phyloP scores from a whole-genome alignment of 1,140 invertebrate genomes.

The Drosophila busckii region DNA sequence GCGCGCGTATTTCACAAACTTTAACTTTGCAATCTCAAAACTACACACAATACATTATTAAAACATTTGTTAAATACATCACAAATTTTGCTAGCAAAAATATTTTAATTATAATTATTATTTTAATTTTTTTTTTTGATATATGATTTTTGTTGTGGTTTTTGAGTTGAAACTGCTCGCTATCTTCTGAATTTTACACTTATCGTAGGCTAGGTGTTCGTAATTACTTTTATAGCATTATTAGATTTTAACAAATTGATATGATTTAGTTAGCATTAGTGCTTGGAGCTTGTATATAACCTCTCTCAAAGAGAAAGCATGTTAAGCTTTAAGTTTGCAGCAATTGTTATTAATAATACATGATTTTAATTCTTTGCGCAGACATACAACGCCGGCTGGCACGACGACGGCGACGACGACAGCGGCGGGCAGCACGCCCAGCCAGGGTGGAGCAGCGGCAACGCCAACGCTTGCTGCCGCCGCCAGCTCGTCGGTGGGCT shows the following conservation, averaged over 20 bases:
- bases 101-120: constrained; percentile 6
- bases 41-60: too few species aligned
- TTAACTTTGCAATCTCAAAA: too few species aligned
- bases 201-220: constrained; percentile 13
- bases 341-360: background rate
- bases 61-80: too few species aligned
- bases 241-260: too few species aligned
- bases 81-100: too few species aligned
- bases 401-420: constrained; percentile 45
- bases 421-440: constrained; percentile 37
- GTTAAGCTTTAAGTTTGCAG: too few species aligned
- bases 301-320: too few species aligned
- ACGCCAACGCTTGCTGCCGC: constrained; percentile 80
- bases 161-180: constrained; percentile 5
- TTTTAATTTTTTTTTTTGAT: constrained; percentile 1
- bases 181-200: background rate
- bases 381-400: constrained; percentile 59
- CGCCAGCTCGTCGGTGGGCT: constrained; percentile 83
- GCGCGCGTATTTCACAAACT: too few species aligned
- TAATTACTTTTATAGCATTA: constrained; percentile 5
- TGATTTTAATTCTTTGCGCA: constrained; percentile 6
- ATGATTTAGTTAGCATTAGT: too few species aligned
- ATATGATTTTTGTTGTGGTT: constrained; percentile 3
- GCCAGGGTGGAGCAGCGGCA: constrained; percentile 7
- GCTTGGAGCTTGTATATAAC: too few species aligned